Evolutionary conservation across 1,140 invertebrate genomes (phyloP), one percentile per base, ranked within the genome.

Genomic region (Ladona fulva): DNA sequence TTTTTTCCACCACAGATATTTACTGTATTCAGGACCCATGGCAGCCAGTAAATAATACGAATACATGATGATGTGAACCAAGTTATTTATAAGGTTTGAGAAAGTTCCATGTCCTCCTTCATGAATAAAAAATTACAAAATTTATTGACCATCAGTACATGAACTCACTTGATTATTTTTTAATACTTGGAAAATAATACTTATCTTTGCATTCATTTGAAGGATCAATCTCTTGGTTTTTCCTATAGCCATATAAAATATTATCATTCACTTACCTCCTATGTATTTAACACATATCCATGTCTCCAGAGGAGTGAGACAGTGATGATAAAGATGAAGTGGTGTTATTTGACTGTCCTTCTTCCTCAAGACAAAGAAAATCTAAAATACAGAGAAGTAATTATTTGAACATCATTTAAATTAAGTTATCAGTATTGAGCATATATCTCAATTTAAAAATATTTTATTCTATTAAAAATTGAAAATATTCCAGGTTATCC

Each of bases 261-360:
- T 1, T 37, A 89, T 66, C 1, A 66, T 52, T 66, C 24, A 75
- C 86, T 85, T 85, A 94, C 94, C 95, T 82, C 95, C 93, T 74
- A 97, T 91, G 85, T 97, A 98, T 85, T 96, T 97, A 74, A 97
- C 95, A 75, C 97, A 92, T 81, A 97, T 91, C 97, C 97, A 99
- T 74, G 96, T 97, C 82, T 95, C 95, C 80, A 97, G 88, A 0
- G 97, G 96, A 83, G 97, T 98, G 77, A 97, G 85, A 74, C 95
- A 95, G 85, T 99, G 97, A 84, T 98, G 97, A 84, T 98, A 97
- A 16, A 98, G 90, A 85, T 98, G 97, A 14, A 98, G 88, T 84
- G 95, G 93, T 0, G 94, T 93, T 76, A 98, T 92, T 84, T 98
- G 97, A 80, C 92, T 92, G 84, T 95, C 94, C 85, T 99, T 99